Evolutionary conservation across 1,140 invertebrate species (phyloP).

Genomic region (Drosophila bocki): DNA sequence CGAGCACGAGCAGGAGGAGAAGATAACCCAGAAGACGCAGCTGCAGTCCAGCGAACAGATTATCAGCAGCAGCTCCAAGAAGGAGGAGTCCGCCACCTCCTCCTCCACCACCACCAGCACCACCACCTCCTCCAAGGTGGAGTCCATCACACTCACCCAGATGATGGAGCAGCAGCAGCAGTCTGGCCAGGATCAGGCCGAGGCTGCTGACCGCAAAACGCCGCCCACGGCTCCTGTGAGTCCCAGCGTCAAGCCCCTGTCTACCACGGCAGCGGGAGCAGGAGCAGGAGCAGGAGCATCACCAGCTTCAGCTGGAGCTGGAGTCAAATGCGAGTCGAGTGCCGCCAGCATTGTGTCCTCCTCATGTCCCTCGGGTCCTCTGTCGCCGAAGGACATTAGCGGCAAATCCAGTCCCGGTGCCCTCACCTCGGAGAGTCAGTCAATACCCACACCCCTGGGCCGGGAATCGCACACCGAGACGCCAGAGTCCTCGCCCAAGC

Average conservation of each 20-base stretch:
- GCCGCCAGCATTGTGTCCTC: slow-evolving; percentile 68
- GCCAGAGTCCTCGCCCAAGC: slow-evolving; percentile 83
- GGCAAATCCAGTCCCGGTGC: slow-evolving; percentile 83
- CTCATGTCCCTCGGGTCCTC: slow-evolving; percentile 73
- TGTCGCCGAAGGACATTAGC: slow-evolving; percentile 81
- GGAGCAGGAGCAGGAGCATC: slow-evolving; percentile 18
- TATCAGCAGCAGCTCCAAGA: slow-evolving; percentile 42
- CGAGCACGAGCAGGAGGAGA: slow-evolving; percentile 50
- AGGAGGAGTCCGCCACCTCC: slow-evolving; percentile 8
- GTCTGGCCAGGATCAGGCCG: slow-evolving; percentile 44
- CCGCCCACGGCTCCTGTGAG: slow-evolving; percentile 83
- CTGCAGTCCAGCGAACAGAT: slow-evolving; percentile 56
- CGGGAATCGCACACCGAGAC: slow-evolving; percentile 80
- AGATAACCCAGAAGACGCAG: slow-evolving; percentile 43
- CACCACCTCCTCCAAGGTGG: slow-evolving; percentile 41
- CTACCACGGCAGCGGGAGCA: slow-evolving; percentile 24
- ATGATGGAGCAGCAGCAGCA: slow-evolving; percentile 15
- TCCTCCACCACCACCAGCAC: neutral
- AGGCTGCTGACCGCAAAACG: slow-evolving; percentile 69
- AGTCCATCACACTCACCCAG: slow-evolving; percentile 69
- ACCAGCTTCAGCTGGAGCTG: slow-evolving; percentile 4
- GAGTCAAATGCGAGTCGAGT: slow-evolving; percentile 56
- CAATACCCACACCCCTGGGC: slow-evolving; percentile 81
- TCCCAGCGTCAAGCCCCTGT: slow-evolving; percentile 64
- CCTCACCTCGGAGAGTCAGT: slow-evolving; percentile 83